Evolutionary conservation across 2,113 vertebrate genomes (phyloP).

Genomic region (Phodopus roborovskii): DNA sequence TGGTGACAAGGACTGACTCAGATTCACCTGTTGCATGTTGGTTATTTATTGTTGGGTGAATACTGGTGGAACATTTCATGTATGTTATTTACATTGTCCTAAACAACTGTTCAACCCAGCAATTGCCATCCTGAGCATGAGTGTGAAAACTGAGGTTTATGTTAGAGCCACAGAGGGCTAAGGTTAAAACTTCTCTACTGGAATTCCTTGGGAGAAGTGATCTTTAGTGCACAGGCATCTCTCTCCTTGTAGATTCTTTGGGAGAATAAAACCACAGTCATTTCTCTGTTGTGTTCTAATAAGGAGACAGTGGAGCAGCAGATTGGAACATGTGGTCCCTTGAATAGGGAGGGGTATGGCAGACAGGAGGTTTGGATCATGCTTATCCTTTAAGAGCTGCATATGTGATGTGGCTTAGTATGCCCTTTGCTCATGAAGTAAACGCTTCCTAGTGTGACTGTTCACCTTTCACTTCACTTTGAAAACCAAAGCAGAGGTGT

Average conservation of each 20-base stretch:
- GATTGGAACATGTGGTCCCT: background rate
- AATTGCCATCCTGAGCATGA: background rate
- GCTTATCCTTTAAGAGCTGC: background rate
- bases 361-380: background rate
- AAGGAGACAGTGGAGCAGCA: background rate
- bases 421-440: background rate
- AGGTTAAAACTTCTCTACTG: constrained; percentile 9
- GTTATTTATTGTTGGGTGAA: background rate
- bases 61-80: background rate
- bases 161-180: constrained; percentile 33
- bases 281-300: constrained; percentile 11
- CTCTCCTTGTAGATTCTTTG: background rate
- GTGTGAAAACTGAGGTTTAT: constrained; percentile 26
- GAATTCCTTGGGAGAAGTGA: constrained; percentile 11
- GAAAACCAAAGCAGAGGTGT: background rate
- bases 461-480: background rate
- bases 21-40: background rate
- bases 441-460: background rate
- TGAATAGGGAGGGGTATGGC: background rate
- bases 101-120: background rate
- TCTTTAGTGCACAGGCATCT: background rate
- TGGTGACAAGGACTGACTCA: background rate
- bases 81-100: background rate
- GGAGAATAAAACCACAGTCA: background rate
- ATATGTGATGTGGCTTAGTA: background rate